A percentile compares a stretch with the other conserved stretches of the same genome.
phyloP scores from a whole-genome alignment of 2,888 invertebrate species.

The Acleris sparsana region DNA sequence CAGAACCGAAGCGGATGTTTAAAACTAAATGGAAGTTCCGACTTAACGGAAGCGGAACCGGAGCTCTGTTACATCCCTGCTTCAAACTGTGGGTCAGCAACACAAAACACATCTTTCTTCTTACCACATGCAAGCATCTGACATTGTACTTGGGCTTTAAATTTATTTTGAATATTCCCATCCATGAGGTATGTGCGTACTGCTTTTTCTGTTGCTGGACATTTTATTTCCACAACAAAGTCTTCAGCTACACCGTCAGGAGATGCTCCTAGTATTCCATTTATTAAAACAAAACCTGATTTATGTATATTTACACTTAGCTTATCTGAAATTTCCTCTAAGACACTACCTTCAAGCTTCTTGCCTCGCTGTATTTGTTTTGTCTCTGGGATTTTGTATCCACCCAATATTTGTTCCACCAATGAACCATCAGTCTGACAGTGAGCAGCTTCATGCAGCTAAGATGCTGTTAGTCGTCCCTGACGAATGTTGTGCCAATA shows the following conservation, averaged over 20 bases:
- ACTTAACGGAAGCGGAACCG: too few species aligned
- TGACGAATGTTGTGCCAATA: conserved; percentile 14
- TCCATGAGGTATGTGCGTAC: not conserved
- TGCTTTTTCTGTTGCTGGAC: conserved; percentile 1
- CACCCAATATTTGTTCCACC: conserved; percentile 29
- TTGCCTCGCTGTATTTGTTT: conserved; percentile 7
- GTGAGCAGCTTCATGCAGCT: conserved; percentile 21
- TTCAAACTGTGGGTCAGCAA: not conserved
- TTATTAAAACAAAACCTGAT: conserved; percentile 7
- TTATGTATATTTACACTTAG: not conserved
- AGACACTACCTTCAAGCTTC: not conserved
- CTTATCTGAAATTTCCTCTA: conserved; percentile 1
- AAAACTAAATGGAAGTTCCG: too few species aligned
- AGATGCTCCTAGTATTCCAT: conserved; percentile 7
- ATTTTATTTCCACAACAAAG: conserved; percentile 1
- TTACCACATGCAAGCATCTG: conserved; percentile 7
- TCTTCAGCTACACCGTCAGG: conserved; percentile 12
- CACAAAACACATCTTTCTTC: conserved; percentile 4
- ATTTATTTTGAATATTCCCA: conserved; percentile 3
- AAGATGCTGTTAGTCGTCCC: conserved; percentile 24
- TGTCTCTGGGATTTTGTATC: conserved; percentile 20
- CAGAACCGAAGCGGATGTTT: too few species aligned
- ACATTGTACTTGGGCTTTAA: conserved; percentile 5
- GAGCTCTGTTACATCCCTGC: too few species aligned
- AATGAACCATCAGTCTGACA: conserved; percentile 27